A percentile compares a stretch with the other conserved stretches of the same genome.
Conservation (phyloP, 2,113 vertebrate species). For the Ptilorrhoa leucosticta region DNA sequence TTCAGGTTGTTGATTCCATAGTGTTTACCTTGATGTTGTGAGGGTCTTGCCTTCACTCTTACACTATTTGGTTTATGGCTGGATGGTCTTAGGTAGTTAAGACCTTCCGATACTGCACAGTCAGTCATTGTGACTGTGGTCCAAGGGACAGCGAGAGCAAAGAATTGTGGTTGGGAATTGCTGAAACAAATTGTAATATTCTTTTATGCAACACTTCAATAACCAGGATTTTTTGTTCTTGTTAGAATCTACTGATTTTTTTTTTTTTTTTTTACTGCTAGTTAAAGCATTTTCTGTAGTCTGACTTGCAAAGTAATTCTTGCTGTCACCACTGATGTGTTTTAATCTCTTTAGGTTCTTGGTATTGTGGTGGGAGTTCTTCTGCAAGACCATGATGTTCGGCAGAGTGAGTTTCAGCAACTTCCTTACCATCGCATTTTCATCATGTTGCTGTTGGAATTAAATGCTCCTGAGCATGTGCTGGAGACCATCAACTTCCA, state of each 20-base stretch:
- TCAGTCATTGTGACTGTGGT: not conserved
- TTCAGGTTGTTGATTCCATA: not conserved
- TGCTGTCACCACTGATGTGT: not conserved
- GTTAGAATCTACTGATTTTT: not conserved
- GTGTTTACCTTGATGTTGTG: not conserved
- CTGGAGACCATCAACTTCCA: conserved; percentile 99
- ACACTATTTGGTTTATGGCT: not conserved
- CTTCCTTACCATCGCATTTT: conserved; percentile 97
- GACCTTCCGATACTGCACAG: not conserved
- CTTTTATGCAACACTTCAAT: not conserved
- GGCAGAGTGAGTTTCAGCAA: conserved; percentile 97
- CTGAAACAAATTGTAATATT: not conserved
- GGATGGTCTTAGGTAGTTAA: not conserved
- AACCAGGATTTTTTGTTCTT: not conserved
- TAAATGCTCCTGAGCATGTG: conserved; percentile 97
- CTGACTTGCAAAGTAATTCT: not conserved
- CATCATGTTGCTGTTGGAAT: conserved; percentile 96
- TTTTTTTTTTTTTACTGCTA: not conserved
- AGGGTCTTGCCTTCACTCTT: not conserved
- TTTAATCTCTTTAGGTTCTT: conserved; percentile 79
- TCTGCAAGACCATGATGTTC: conserved; percentile 96
- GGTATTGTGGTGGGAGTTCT: conserved; percentile 97
- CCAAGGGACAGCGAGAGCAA: not conserved
- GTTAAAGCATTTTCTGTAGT: not conserved
- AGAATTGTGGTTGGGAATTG: not conserved